Evolutionary conservation across 1,140 invertebrate species (phyloP).

Genomic region (Diachasmimorpha longicaudata): DNA sequence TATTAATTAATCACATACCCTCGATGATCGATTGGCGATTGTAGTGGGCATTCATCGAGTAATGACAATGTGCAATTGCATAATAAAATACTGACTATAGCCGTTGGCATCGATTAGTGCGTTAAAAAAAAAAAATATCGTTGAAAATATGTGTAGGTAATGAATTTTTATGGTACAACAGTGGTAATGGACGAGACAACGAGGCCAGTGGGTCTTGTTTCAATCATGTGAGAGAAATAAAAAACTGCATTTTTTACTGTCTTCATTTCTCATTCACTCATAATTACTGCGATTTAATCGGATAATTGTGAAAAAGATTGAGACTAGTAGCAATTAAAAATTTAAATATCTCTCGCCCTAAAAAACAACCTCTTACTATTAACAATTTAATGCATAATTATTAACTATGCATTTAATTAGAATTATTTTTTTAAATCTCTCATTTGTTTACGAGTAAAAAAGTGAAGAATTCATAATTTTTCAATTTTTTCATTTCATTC

Average conservation of each 20-base stretch:
- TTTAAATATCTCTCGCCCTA: no score
- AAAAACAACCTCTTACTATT: no score
- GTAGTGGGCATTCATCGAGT: background rate
- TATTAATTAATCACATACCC: background rate
- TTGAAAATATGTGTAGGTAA: background rate
- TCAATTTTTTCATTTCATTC: no score
- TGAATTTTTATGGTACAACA: slow-evolving; percentile 1
- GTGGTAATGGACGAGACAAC: background rate
- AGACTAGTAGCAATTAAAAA: no score
- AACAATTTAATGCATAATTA: no score
- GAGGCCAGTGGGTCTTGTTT: background rate
- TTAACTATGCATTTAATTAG: no score
- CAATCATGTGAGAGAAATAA: background rate
- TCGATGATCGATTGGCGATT: no score
- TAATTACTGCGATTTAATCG: background rate
- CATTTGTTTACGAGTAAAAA: no score
- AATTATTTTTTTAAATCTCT: no score
- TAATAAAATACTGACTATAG: background rate
- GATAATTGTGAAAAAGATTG: no score
- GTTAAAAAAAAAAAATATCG: background rate
- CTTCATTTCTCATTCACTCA: no score
- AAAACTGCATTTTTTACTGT: background rate
- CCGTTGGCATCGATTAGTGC: background rate
- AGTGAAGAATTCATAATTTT: no score
- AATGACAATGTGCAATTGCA: background rate